These are phyloP conservation scores for Tamias sibiricus DNA, from an alignment of 2,113 vertebrate species.

Conservation along the genomic window DNA sequence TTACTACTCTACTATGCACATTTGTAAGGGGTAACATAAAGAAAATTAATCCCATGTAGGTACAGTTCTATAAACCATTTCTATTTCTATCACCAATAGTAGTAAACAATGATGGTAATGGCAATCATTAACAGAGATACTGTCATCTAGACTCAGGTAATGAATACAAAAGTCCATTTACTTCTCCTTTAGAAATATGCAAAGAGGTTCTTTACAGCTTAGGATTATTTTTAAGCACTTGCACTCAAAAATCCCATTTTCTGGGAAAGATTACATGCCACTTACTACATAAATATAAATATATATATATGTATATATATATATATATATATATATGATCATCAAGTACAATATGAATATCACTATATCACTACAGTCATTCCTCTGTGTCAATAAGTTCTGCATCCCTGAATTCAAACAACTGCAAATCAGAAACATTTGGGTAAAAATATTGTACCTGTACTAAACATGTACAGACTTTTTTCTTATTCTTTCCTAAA, in stretches of 20 bases:
- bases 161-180: not conserved
- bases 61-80: not conserved
- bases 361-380: not conserved
- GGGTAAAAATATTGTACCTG: no score
- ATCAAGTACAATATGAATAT: not conserved
- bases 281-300: not conserved
- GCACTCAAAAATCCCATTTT: not conserved
- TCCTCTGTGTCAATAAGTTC: not conserved
- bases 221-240: not conserved
- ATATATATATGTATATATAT: not conserved
- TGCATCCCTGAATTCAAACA: not conserved
- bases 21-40: not conserved
- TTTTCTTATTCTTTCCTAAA: not conserved
- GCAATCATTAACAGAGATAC: not conserved
- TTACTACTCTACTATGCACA: not conserved
- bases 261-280: not conserved
- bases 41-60: not conserved
- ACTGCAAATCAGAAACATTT: not conserved
- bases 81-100: not conserved
- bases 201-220: not conserved
- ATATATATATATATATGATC: not conserved
- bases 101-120: not conserved
- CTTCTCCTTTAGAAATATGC: not conserved
- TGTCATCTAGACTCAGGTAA: not conserved
- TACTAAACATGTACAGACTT: not conserved